A percentile compares a stretch with the other conserved stretches of the same genome.
Conservation (phyloP, 2,113 vertebrate genomes). For the Euleptes europaea region DNA sequence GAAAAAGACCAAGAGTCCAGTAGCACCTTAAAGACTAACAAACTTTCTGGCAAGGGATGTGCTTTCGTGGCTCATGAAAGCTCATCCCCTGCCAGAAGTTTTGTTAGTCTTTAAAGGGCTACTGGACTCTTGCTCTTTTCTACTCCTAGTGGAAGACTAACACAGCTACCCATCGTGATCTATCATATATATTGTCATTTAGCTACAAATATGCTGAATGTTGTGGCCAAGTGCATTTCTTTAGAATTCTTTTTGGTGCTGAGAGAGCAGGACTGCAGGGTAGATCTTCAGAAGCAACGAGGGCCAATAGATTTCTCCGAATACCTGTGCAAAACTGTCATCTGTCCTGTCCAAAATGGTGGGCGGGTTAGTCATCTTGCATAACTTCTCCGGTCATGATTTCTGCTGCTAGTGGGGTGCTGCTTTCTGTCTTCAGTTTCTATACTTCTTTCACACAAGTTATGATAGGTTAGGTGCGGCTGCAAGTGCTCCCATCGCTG, state of each 20-base stretch:
- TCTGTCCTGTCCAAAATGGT: not conserved
- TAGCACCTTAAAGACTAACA: no score
- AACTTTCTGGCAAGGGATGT: no score
- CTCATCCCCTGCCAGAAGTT: no score
- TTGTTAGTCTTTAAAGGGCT: no score
- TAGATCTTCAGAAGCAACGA: not conserved
- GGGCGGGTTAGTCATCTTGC: not conserved
- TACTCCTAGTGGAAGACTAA: constrained; percentile 38
- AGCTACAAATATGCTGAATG: constrained; percentile 47
- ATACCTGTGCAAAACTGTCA: not conserved
- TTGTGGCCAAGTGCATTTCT: constrained; percentile 53
- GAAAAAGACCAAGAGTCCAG: no score
- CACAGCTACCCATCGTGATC: no score
- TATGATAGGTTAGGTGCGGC: no score
- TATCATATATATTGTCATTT: constrained; percentile 53
- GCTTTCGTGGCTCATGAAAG: no score
- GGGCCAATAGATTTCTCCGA: not conserved
- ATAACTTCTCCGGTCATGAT: not conserved
- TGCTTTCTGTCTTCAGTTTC: no score
- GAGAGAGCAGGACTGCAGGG: constrained; percentile 21
- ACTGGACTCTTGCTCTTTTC: no score
- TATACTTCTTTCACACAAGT: no score
- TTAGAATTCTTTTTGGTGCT: constrained; percentile 36
- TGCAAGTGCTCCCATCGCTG: no score
- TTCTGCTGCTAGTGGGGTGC: not conserved